Percentiles rank a stretch among this genome's conserved stretches.
phyloP scores from a whole-genome alignment of 2,113 vertebrate genomes.

The Gallinago jamesoni region DNA sequence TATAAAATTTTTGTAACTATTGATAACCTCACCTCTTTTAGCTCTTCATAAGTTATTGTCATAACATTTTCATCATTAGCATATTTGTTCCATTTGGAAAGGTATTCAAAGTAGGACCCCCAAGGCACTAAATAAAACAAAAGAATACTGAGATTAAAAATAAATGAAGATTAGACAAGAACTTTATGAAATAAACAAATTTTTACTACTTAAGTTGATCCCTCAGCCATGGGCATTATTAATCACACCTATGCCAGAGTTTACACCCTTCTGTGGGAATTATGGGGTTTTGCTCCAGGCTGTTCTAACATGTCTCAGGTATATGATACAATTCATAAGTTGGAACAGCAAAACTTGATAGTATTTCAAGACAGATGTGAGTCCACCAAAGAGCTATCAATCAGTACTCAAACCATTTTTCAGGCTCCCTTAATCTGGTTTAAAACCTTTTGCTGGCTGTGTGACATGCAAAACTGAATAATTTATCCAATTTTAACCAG shows the following conservation, averaged over 20 bases:
- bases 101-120: constrained; percentile 81
- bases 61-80: constrained; percentile 70
- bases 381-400: not conserved
- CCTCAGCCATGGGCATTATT: not conserved
- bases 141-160: not conserved
- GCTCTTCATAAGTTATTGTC: constrained; percentile 79
- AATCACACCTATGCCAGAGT: not conserved
- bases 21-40: constrained; percentile 76
- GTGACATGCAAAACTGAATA: not conserved
- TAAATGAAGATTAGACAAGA: not conserved
- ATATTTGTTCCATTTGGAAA: constrained; percentile 75
- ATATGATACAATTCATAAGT: not conserved
- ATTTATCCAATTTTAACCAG: not conserved
- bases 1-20: not conserved
- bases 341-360: not conserved
- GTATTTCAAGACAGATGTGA: not conserved
- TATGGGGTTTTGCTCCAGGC: not conserved
- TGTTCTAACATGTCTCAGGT: not conserved
- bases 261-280: not conserved
- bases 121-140: constrained; percentile 64
- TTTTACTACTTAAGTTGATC: not conserved
- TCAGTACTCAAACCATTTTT: not conserved
- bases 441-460: not conserved
- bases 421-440: not conserved
- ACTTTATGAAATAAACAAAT: not conserved